Conservation (phyloP, 1,140 invertebrate genomes). For the Euwallacea fornicatus region DNA sequence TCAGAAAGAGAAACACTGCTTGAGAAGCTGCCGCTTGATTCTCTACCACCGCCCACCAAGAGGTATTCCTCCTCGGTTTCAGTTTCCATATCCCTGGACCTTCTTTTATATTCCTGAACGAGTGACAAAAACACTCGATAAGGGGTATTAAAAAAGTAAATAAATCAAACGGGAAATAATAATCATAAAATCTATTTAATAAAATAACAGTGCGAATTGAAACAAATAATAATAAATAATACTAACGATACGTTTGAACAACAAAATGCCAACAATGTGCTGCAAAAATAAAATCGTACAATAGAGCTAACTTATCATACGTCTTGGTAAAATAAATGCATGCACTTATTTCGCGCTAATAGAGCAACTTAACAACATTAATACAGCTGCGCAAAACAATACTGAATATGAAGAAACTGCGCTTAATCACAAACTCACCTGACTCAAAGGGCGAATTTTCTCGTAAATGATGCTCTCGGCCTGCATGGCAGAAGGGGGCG, state of each 20-base stretch:
- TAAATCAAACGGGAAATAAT: slow-evolving; percentile 26
- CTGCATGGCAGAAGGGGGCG: slow-evolving; percentile 87
- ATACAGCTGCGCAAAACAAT: not conserved
- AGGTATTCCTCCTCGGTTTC: slow-evolving; percentile 64
- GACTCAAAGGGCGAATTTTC: slow-evolving; percentile 84
- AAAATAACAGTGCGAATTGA: slow-evolving; percentile 15
- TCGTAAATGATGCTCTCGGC: slow-evolving; percentile 88
- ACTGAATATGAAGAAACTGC: slow-evolving; percentile 16
- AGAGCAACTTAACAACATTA: not conserved
- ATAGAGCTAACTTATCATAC: not conserved
- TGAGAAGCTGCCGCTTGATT: slow-evolving; percentile 64
- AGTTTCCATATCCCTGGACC: slow-evolving; percentile 79
- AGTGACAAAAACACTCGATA: not conserved
- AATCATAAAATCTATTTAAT: slow-evolving; percentile 29
- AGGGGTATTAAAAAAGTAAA: slow-evolving; percentile 9
- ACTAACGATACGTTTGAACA: slow-evolving; percentile 14
- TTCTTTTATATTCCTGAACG: slow-evolving; percentile 72
- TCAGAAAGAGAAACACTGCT: slow-evolving; percentile 70
- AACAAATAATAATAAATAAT: not conserved
- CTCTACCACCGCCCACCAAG: slow-evolving; percentile 55
- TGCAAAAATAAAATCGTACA: slow-evolving; percentile 20
- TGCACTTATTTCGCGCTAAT: not conserved
- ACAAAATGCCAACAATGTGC: slow-evolving; percentile 32
- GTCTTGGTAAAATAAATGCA: not conserved
- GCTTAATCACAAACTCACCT: slow-evolving; percentile 62